Conservation (phyloP, 2,113 vertebrate species). For the Lamprotornis superbus region DNA sequence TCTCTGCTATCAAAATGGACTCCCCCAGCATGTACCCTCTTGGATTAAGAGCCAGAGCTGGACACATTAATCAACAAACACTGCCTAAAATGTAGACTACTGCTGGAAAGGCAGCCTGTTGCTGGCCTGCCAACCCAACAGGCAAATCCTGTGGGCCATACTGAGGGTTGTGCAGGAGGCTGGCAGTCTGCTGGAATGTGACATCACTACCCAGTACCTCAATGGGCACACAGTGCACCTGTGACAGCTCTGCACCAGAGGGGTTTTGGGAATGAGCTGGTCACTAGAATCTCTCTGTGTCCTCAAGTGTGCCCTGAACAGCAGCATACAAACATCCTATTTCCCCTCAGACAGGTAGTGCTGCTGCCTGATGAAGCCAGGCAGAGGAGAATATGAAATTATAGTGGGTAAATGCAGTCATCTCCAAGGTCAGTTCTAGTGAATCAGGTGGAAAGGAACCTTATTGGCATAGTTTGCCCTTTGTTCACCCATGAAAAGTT, state of each 20-base stretch:
- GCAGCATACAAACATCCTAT: neutral
- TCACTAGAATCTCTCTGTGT: neutral
- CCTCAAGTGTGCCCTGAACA: neutral
- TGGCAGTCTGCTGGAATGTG: neutral
- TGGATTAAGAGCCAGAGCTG: neutral
- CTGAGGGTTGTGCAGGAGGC: rapidly evolving
- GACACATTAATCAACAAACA: rapidly evolving
- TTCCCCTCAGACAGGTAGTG: rapidly evolving
- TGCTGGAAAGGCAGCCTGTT: neutral
- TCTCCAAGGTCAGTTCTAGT: too few relatives aligned
- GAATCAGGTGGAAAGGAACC: neutral
- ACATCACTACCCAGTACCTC: rapidly evolving
- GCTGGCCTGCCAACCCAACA: neutral
- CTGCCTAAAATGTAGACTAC: neutral
- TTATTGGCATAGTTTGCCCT: neutral
- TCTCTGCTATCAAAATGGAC: neutral
- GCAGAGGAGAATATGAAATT: neutral
- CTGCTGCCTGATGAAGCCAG: neutral
- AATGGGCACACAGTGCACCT: rapidly evolving
- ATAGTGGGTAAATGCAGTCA: rapidly evolving
- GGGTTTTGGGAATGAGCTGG: rapidly evolving
- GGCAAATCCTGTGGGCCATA: rapidly evolving
- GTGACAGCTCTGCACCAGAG: neutral
- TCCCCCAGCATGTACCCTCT: rapidly evolving
- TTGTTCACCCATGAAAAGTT: neutral